Conservation (phyloP, 2,888 invertebrate species). For the Perizoma flavofasciatum region DNA sequence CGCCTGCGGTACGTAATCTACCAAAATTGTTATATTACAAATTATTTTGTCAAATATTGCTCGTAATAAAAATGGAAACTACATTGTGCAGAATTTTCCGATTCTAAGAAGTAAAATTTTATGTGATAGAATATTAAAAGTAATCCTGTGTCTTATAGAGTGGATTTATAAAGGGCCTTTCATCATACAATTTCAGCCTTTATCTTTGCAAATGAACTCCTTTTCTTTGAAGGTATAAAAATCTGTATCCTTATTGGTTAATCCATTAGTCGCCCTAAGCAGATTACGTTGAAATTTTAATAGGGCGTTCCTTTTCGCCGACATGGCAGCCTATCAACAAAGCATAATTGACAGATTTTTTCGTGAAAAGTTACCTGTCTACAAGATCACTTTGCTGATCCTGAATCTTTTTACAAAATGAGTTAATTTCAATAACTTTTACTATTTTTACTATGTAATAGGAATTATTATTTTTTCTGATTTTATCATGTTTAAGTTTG, state of each 20-base stretch:
- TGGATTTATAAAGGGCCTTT: conserved; percentile 35
- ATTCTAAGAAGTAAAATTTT: background rate
- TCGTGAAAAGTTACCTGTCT: conserved; percentile 8
- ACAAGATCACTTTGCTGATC: conserved; percentile 13
- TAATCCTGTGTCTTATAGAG: conserved; percentile 28
- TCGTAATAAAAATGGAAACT: too few species aligned
- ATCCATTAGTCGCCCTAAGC: conserved; percentile 59
- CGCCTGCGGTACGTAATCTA: too few species aligned
- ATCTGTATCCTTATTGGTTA: conserved; percentile 58
- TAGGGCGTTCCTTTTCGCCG: conserved; percentile 32
- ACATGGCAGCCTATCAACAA: conserved; percentile 33
- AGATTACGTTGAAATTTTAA: conserved; percentile 53
- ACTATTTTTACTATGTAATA: background rate
- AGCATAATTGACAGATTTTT: conserved; percentile 35
- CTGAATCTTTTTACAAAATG: background rate
- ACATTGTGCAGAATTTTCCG: too few species aligned
- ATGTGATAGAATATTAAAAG: conserved; percentile 27
- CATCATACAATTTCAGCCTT: conserved; percentile 46
- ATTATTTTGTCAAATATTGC: too few species aligned
- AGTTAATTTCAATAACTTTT: background rate
- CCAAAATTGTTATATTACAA: too few species aligned
- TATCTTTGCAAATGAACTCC: conserved; percentile 46
- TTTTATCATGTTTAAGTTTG: too few species aligned
- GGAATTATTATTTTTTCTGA: background rate
- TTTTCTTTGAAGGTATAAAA: conserved; percentile 52